Evolutionary conservation across 2,797 vertebrate genomes (phyloP).

Genomic region (Lacerta agilis): DNA sequence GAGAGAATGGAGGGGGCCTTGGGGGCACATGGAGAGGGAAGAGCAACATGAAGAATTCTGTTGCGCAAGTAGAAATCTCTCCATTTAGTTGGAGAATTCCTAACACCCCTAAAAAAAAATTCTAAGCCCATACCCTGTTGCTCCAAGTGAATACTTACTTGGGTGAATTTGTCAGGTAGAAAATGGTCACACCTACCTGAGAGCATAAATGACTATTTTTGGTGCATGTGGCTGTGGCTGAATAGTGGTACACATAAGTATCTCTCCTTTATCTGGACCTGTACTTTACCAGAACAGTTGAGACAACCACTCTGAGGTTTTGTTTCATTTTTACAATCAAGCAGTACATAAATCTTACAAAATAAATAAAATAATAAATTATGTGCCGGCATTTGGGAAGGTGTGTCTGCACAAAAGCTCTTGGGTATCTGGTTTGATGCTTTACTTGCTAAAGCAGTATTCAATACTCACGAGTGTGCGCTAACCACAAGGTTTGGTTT

Average conservation of each 20-base stretch:
- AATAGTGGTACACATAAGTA: neutral
- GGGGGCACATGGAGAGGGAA: too few relatives aligned
- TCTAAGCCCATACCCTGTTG: neutral
- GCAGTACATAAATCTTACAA: too few relatives aligned
- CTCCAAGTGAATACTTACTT: neutral
- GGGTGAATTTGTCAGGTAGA: neutral
- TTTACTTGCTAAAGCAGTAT: neutral
- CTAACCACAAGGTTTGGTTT: neutral
- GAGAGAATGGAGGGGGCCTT: too few relatives aligned
- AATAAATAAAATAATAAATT: too few relatives aligned
- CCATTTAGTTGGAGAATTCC: too few relatives aligned
- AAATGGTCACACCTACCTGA: neutral
- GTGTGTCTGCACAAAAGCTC: neutral
- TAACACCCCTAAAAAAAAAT: neutral
- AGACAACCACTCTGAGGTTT: neutral
- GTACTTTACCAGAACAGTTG: neutral
- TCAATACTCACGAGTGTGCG: neutral
- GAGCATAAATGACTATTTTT: slow-evolving; percentile 1
- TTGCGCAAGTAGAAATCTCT: too few relatives aligned
- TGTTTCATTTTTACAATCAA: too few relatives aligned
- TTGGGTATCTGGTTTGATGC: neutral
- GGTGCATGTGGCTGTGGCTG: neutral
- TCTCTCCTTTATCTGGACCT: neutral
- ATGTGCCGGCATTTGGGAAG: neutral
- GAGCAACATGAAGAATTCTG: too few relatives aligned